Conservation (phyloP, 64 coral and sea anemone species). For the Porites australiensis region DNA sequence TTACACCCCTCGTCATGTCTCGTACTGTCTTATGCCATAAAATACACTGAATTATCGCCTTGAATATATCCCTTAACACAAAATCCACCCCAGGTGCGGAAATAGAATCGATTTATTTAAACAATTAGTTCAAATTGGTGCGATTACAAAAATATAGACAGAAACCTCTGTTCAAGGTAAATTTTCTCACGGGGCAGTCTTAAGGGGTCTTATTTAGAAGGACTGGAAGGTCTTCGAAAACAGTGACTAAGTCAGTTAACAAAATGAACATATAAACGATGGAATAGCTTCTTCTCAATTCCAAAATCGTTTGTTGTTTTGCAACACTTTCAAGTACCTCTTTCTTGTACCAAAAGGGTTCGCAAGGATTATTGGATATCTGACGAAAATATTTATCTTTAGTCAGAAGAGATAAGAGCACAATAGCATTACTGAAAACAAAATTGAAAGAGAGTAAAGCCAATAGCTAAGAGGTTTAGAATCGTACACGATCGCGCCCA, state of each 20-base stretch:
- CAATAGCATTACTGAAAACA: not conserved
- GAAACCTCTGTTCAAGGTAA: too few relatives aligned
- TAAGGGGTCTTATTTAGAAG: not conserved
- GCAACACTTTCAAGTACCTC: not conserved
- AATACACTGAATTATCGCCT: too few relatives aligned
- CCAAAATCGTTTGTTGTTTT: not conserved
- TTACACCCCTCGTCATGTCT: too few relatives aligned
- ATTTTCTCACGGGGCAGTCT: too few relatives aligned
- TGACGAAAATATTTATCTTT: conserved; percentile 7
- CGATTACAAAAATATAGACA: too few relatives aligned
- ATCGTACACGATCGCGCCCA: not conserved
- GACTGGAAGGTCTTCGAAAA: not conserved
- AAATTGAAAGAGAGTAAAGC: not conserved
- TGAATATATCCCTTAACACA: too few relatives aligned
- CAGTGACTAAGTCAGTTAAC: not conserved
- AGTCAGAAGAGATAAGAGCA: not conserved
- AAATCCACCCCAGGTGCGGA: too few relatives aligned
- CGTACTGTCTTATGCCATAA: too few relatives aligned
- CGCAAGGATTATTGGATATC: not conserved
- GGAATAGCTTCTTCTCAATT: not conserved
- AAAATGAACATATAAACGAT: not conserved
- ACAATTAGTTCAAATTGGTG: too few relatives aligned
- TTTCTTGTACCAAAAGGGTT: conserved; percentile 20
- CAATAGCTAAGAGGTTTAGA: not conserved
- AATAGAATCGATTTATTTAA: too few relatives aligned